phyloP scores from a whole-genome alignment of 2,797 vertebrate species.

The Thripadectes ignobilis region DNA sequence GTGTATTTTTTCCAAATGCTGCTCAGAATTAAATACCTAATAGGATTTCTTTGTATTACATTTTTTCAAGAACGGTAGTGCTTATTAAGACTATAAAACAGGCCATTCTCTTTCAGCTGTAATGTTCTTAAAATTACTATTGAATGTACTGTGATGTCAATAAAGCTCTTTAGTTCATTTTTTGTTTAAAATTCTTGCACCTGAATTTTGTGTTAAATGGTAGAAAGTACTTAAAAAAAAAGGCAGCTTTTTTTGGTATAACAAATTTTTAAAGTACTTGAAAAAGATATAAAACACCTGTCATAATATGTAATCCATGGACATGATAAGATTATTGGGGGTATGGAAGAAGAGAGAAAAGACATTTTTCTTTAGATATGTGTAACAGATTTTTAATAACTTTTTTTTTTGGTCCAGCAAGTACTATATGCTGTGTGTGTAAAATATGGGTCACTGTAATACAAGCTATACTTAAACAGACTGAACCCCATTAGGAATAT shows the following conservation, averaged over 20 bases:
- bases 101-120: slow-evolving; percentile 85
- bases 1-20: slow-evolving; percentile 90
- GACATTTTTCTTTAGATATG: slow-evolving; percentile 51
- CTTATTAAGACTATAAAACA: slow-evolving; percentile 78
- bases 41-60: slow-evolving; percentile 89
- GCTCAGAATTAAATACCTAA: slow-evolving; percentile 85
- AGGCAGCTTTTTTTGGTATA: slow-evolving; percentile 75
- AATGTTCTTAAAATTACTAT: slow-evolving; percentile 83
- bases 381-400: slow-evolving; percentile 54
- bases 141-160: slow-evolving; percentile 86
- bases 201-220: slow-evolving; percentile 78
- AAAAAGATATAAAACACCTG: slow-evolving; percentile 69
- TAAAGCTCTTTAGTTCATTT: slow-evolving; percentile 85
- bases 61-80: slow-evolving; percentile 84
- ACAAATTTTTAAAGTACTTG: slow-evolving; percentile 73
- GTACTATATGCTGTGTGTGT: slow-evolving; percentile 68
- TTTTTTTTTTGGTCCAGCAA: slow-evolving; percentile 52
- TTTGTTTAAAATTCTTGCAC: slow-evolving; percentile 83
- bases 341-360: slow-evolving; percentile 53
- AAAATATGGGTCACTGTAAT: slow-evolving; percentile 70
- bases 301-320: slow-evolving; percentile 60
- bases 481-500: slow-evolving; percentile 57
- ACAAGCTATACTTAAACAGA: slow-evolving; percentile 55
- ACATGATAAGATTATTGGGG: slow-evolving; percentile 45
- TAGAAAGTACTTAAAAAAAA: slow-evolving; percentile 42